Evolutionary conservation across 2,797 vertebrate species (phyloP).

Genomic region (Dendrocincla tyrannina): DNA sequence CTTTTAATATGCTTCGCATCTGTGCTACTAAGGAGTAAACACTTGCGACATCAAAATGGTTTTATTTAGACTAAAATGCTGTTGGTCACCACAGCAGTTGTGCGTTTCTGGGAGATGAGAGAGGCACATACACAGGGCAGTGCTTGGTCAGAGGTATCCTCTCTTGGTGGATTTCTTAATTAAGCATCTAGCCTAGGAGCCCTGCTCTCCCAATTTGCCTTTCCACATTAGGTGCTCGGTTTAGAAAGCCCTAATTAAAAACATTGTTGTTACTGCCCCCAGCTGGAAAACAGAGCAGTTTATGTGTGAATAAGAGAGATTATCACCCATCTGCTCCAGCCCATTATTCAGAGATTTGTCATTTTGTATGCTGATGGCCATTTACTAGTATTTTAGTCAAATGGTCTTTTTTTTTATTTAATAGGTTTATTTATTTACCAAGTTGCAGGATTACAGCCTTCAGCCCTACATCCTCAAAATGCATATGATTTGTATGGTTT

Average conservation of each 20-base stretch:
- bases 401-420: neutral
- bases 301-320: constrained; percentile 72
- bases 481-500: neutral
- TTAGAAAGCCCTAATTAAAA: constrained; percentile 67
- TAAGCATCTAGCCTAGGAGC: constrained; percentile 52
- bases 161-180: constrained; percentile 64
- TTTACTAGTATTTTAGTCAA: constrained; percentile 64
- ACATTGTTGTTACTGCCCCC: constrained; percentile 78
- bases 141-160: neutral
- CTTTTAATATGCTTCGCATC: neutral
- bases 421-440: constrained; percentile 55
- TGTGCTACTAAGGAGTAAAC: constrained; percentile 7
- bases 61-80: constrained; percentile 19
- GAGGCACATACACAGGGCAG: neutral
- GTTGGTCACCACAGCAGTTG: constrained; percentile 7
- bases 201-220: constrained; percentile 60
- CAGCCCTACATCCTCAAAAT: neutral
- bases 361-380: constrained; percentile 69
- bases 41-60: neutral
- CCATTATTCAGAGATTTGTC: constrained; percentile 73
- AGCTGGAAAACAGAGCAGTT: constrained; percentile 78
- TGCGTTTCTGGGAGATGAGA: constrained; percentile 22
- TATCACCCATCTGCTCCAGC: constrained; percentile 77
- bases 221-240: constrained; percentile 63
- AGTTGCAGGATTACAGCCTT: neutral